Evolutionary conservation across 2,113 vertebrate species (phyloP), one percentile per base, ranked within the genome.

Genomic region (Oreochromis spilurus): DNA sequence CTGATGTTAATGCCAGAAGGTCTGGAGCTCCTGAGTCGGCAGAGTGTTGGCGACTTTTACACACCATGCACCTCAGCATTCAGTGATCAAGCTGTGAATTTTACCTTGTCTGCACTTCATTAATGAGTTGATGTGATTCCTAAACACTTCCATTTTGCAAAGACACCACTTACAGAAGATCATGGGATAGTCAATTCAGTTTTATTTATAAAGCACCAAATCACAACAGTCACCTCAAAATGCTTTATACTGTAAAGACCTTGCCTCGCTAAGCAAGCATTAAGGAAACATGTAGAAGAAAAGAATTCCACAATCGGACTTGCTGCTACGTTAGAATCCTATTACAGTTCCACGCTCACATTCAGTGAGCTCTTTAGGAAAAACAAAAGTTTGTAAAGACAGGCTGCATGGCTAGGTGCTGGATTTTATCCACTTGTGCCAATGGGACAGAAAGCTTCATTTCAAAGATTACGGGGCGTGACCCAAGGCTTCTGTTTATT

Each of bases 31-130:
- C n/a, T 4, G 10, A 67, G 62, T 70, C n/a, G 14, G 38, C n/a
- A 9, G 14, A 4, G n/a, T 2, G 0, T 16, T 72, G 21, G 10
- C 0, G 4, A 1, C 43, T 75, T 19, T 75, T 29, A 11, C 5
- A 19, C 14, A 29, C 14, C 5, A 11, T 48, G 40, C 67, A 48
- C 40, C 24, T 48, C 40, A 11, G 40, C 9, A 48, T 45, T 48
- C 5, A 26, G 67, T 29, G 24, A 48, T 40, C 36, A 40, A 13
- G 36, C 65, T 24, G 17, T 14, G 65, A 70, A 14, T 43, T 70
- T 14, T 43, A 70, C 36, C 7, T 70, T n/a, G 7, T 70, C 12
- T 24, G 19, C 62, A 72, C 67, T 29, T 72, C 21, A 72, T 48
- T 45, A 26, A 16, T 72, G 40, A 72, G 40, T 48, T 48, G 9